These are phyloP conservation scores for Oegoconia quadripuncta DNA, from an alignment of 2,888 invertebrate species.

Conservation along the genomic window DNA sequence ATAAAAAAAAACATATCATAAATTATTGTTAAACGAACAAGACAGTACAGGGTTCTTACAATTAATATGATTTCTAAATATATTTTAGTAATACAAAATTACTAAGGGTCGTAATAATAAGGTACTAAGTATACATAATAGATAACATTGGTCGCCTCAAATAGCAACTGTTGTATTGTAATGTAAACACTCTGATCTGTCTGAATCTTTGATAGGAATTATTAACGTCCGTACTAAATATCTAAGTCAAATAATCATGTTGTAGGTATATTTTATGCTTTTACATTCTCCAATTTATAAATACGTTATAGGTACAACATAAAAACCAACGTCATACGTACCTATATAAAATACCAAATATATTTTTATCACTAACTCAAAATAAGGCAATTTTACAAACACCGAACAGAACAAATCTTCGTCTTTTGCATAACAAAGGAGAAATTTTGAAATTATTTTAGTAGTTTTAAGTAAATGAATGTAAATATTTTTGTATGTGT, in stretches of 20 bases:
- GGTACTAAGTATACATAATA: background rate
- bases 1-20: slow-evolving; percentile 54
- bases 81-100: background rate
- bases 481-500: slow-evolving; percentile 21
- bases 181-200: too few species aligned
- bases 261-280: slow-evolving; percentile 17
- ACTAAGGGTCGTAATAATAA: background rate
- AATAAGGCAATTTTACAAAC: background rate
- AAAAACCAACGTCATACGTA: slow-evolving; percentile 18
- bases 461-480: slow-evolving; percentile 5
- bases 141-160: background rate
- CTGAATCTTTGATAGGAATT: slow-evolving; percentile 4
- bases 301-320: slow-evolving; percentile 5
- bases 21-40: slow-evolving; percentile 10
- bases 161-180: too few species aligned
- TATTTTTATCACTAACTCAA: slow-evolving; percentile 21
- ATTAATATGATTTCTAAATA: too few species aligned
- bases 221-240: slow-evolving; percentile 27
- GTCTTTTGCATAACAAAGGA: background rate
- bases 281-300: background rate
- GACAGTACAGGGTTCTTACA: background rate
- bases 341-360: slow-evolving; percentile 33
- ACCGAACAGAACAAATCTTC: background rate
- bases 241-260: slow-evolving; percentile 36
- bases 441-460: background rate